Conservation (phyloP, 2,797 vertebrate species). For the Sebastes dallii region DNA sequence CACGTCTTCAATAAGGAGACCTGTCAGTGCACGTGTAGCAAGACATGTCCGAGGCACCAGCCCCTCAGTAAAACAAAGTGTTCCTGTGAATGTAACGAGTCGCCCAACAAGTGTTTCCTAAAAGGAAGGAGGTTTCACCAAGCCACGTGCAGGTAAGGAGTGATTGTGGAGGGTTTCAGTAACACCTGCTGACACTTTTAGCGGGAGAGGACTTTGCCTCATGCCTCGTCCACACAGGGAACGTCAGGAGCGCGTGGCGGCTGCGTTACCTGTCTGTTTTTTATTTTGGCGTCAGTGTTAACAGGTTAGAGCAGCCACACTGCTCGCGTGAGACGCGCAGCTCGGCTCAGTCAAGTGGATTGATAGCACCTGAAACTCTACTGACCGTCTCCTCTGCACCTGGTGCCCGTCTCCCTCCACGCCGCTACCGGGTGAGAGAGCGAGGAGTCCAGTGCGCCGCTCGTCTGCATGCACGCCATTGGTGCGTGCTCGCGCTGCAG, state of each 20-base stretch:
- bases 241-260: no score
- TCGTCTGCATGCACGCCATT: no score
- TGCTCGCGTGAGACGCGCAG: fast-evolving
- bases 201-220: fast-evolving
- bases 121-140: conserved; percentile 92
- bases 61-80: conserved; percentile 92
- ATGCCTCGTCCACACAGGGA: not conserved
- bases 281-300: no score
- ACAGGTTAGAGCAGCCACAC: no score
- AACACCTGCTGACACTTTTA: not conserved
- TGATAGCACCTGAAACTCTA: no score
- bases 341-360: no score
- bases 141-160: conserved; percentile 92
- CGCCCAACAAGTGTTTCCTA: conserved; percentile 92
- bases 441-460: no score
- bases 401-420: no score
- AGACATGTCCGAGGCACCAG: conserved; percentile 88
- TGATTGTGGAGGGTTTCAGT: not conserved
- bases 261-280: no score
- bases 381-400: no score
- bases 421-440: no score
- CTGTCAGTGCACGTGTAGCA: conserved; percentile 90
- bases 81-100: conserved; percentile 92
- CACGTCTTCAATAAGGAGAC: conserved; percentile 89
- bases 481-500: no score